phyloP scores from a whole-genome alignment of 2,797 vertebrate genomes.

The Thripadectes ignobilis region DNA sequence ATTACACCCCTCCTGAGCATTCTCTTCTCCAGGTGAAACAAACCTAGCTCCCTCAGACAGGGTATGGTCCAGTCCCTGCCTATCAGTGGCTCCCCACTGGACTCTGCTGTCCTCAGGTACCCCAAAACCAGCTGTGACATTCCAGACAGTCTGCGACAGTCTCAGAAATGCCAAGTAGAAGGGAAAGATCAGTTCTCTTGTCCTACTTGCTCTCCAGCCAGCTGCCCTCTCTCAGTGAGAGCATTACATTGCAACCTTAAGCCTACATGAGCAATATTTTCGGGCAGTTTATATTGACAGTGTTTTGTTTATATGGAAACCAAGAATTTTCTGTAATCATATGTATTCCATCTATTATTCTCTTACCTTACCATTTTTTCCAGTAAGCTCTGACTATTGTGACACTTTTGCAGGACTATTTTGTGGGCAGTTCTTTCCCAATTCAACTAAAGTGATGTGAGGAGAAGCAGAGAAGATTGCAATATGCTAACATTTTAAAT shows the following conservation, averaged over 20 bases:
- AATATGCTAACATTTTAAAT: slow-evolving; percentile 43
- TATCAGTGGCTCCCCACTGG: not conserved
- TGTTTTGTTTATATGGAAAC: slow-evolving; percentile 21
- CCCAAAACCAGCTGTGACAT: not conserved
- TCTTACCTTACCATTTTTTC: not conserved
- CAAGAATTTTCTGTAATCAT: not conserved
- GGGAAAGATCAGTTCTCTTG: not conserved
- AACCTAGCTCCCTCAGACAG: rapidly evolving
- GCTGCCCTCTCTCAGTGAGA: not conserved
- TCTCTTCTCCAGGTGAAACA: not conserved
- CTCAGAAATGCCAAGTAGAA: not conserved
- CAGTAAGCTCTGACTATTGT: not conserved
- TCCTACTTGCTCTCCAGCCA: not conserved
- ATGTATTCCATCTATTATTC: not conserved
- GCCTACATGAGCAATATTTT: not conserved
- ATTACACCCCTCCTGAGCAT: not conserved
- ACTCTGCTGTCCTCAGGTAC: not conserved
- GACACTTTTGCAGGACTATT: not conserved
- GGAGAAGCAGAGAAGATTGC: slow-evolving; percentile 28
- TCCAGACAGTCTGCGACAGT: not conserved
- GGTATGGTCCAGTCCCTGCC: not conserved
- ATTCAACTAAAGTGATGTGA: slow-evolving; percentile 18
- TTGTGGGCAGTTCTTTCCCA: slow-evolving; percentile 42
- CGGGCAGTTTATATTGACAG: not conserved
- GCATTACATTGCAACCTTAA: not conserved